These are phyloP conservation scores for Microplitis demolitor DNA, from an alignment of 1,140 invertebrate genomes.

Conservation along the genomic window DNA sequence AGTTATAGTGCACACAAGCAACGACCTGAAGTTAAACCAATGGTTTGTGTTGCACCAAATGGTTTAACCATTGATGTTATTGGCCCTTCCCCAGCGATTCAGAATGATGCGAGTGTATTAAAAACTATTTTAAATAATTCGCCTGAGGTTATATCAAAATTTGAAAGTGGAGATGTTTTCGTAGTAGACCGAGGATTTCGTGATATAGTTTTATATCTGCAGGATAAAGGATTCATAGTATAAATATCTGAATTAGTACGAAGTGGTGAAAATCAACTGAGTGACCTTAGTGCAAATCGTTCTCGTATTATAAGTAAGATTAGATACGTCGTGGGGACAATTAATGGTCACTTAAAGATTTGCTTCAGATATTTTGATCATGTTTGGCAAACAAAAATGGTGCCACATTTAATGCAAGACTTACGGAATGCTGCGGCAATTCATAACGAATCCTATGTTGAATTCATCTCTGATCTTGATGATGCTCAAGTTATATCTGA, in stretches of 20 bases:
- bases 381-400: neutral
- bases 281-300: neutral
- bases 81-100: neutral
- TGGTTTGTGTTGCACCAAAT: constrained; percentile 6
- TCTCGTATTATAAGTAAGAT: neutral
- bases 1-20: constrained; percentile 10
- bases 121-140: neutral
- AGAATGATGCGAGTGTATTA: neutral
- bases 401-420: neutral
- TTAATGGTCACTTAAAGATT: neutral
- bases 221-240: neutral
- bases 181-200: constrained; percentile 1
- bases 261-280: neutral
- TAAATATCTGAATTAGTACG: neutral
- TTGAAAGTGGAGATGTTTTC: neutral
- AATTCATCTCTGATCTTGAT: neutral
- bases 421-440: neutral
- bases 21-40: neutral
- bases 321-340: neutral
- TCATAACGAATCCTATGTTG: neutral
- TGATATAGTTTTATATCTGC: neutral
- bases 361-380: constrained; percentile 6
- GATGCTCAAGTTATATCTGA: neutral
- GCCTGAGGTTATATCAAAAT: neutral
- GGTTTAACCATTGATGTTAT: constrained; percentile 2